Base-by-base conservation (phyloP, 2,888 invertebrate genomes). In the Orchestes rusci region DNA sequence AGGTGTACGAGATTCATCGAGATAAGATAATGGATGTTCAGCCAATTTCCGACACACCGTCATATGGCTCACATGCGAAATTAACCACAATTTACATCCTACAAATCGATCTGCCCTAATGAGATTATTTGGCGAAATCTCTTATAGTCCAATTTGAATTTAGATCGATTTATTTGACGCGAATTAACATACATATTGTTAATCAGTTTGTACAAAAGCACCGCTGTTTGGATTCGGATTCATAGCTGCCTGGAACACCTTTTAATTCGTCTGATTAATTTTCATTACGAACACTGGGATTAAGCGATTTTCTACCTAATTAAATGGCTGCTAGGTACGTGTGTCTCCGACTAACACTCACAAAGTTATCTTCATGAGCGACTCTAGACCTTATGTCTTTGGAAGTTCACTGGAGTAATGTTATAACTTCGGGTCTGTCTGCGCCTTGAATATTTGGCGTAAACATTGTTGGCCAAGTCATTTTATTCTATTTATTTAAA, bases 121-220 rank as follows among this genome's bases (percentile, higher is more conserved):
- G 43, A 48, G 44, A 53, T 56, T 56, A 54, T 52, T 48, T 28
- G 46, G 31, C 43, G 41, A 49, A 53, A 43, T 52, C 46, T 50
- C 45, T 54, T 52, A 56, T 54, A 50, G 56, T 48, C 44, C 56
- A 51, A 56, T 53, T 53, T 53, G 53, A 53, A 54, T 56, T 53
- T 45, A 48, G 48, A 48, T 48, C 44, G 48, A 48, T 48, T 45
- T 49, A 35, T 45, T 39, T 49, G 49, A 36, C 28, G 39, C 35
- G 35, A 42, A 49, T 49, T 49, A 49, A 35, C 49, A 49, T 49
- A 49, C 52, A 56, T 48, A 52, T 53, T 53, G 56, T 52, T 52
- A 53, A 53, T 54, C 53, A 51, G 47, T 42, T 53, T 29, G 44
- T 47, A 52, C 52, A 53, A 53, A 52, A 45, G 47, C 47, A 37